Base-by-base conservation (phyloP, 2,888 invertebrate species). In the Chrysolina oricalcia region DNA sequence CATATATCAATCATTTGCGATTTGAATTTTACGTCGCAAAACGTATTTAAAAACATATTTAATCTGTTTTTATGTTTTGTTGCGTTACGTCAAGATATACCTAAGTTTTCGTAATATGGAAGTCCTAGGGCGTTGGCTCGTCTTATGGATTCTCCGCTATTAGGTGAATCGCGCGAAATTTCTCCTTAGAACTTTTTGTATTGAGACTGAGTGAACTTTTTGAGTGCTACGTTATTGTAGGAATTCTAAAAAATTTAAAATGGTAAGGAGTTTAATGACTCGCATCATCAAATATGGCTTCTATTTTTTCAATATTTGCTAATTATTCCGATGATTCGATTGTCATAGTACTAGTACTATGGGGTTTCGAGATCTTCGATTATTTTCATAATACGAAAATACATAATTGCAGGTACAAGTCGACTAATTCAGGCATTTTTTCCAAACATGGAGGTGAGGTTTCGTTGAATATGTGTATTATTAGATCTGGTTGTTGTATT, bases 211-310 rank as follows among this genome's bases (percentile, higher is more conserved):
- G 59, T 59, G 59, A 59, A 59, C 59, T 27, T 59, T 59, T 27
- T 27, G 15, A 59, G 59, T 59, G 59, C 59, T 59, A 59, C 59
- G 59, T 59, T 59, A 9, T 59, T n/a, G 35, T 59, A 59, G 59
- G 35, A 59, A 59, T 27, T 59, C 59, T 59, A 35, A 27, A 59
- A 59, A 27, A 17, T 19, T 11, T 17, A 59, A 59, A 59, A 59
- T 59, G 59, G 59, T 59, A 59, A 59, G 59, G 59, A 59, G 59
- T 53, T 53, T 6, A 8, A 59, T 27, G 17, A 59, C 59, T 59
- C 59, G 59, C 35, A 59, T 59, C 59, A 59, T 59, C 35, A 59
- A 59, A 59, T 59, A 59, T 59, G 59, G 59, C 59, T 59, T 59
- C 10, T n/a, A 59, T 27, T 59, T 59, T 59, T 59, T 59, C 23